phyloP scores from a whole-genome alignment of 2,797 vertebrate species.

The Phoebastria nigripes region DNA sequence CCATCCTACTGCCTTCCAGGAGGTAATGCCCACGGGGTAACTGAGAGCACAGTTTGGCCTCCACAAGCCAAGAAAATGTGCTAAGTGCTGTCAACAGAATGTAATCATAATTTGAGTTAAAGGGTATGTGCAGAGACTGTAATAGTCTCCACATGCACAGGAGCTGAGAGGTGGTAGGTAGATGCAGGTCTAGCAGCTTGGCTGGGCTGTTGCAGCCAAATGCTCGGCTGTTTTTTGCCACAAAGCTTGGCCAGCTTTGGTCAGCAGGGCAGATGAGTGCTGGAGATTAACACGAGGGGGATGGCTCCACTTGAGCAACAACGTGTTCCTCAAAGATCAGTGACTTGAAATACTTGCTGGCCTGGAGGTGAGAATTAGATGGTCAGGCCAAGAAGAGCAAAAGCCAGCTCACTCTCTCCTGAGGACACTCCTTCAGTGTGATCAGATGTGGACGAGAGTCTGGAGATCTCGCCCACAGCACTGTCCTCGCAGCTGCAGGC shows the following conservation, averaged over 20 bases:
- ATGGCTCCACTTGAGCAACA: not conserved
- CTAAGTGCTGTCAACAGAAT: slow-evolving; percentile 51
- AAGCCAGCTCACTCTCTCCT: not conserved
- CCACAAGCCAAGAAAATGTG: slow-evolving; percentile 30
- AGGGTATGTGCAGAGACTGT: not conserved
- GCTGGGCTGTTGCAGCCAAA: not conserved
- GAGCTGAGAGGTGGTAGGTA: not conserved
- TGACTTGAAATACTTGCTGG: not conserved
- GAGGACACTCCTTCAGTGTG: not conserved
- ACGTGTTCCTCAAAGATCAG: rapidly evolving
- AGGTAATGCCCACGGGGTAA: not conserved
- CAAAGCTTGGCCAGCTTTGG: not conserved
- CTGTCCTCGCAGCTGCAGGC: not conserved
- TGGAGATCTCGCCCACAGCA: not conserved
- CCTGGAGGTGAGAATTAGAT: not conserved
- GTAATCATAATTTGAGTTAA: slow-evolving; percentile 3
- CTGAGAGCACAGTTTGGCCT: not conserved
- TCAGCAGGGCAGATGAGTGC: not conserved
- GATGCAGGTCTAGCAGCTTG: not conserved
- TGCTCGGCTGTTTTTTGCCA: not conserved
- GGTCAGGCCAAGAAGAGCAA: not conserved
- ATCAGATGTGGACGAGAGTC: not conserved
- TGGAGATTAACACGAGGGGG: rapidly evolving
- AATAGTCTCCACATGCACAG: not conserved
- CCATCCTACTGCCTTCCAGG: slow-evolving; percentile 32